Percentiles rank a stretch among this genome's conserved stretches.
Conservation (phyloP, 1,140 invertebrate genomes). For the Lerema accius region DNA sequence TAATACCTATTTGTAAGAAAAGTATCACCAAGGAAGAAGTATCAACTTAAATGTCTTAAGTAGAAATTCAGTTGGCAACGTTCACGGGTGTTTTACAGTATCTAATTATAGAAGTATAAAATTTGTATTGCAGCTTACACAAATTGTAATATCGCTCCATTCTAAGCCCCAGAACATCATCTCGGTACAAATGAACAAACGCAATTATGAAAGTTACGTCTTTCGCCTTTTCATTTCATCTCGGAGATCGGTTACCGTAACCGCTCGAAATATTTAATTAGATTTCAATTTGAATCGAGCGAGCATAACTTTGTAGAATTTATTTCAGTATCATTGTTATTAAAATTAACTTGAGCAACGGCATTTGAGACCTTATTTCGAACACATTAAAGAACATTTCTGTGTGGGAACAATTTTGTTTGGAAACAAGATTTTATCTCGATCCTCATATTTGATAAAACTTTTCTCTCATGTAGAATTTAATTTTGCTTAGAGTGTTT, state of each 20-base stretch:
- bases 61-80: too few species aligned
- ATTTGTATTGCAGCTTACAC: neutral
- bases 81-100: neutral
- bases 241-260: constrained; percentile 15
- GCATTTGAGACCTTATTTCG: neutral
- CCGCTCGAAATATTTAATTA: constrained; percentile 28
- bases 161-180: neutral
- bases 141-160: neutral
- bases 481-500: neutral
- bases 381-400: neutral
- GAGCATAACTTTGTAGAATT: constrained; percentile 25
- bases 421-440: neutral
- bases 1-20: too few species aligned
- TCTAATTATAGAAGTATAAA: neutral
- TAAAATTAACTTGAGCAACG: constrained; percentile 12
- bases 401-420: neutral
- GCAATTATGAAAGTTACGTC: neutral
- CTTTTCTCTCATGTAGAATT: neutral
- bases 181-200: neutral
- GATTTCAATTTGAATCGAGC: constrained; percentile 19
- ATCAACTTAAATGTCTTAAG: too few species aligned
- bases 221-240: constrained; percentile 10
- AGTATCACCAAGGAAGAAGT: too few species aligned
- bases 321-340: constrained; percentile 20
- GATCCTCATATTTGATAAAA: neutral